A percentile compares a stretch with the other conserved stretches of the same genome.
phyloP scores from a whole-genome alignment of 2,888 invertebrate species.

The Malacosoma neustria region DNA sequence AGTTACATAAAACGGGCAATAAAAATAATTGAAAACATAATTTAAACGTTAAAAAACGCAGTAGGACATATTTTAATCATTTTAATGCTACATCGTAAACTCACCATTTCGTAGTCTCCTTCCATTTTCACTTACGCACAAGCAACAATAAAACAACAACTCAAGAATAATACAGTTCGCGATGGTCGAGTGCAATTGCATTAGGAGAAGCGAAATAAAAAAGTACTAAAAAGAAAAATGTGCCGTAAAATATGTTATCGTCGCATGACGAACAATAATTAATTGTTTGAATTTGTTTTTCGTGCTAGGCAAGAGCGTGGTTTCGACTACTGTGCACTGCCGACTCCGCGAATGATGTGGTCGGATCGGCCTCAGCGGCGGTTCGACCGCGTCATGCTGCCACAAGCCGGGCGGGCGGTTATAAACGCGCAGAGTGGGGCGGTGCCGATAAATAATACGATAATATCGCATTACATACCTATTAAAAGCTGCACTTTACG shows the following conservation, averaged over 20 bases:
- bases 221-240: constrained; percentile 55
- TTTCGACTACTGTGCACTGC: constrained; percentile 23
- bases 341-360: constrained; percentile 38
- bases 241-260: constrained; percentile 65
- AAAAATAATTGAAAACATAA: no score
- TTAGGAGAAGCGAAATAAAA: constrained; percentile 64
- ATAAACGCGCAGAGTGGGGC: constrained; percentile 40
- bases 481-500: constrained; percentile 56
- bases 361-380: constrained; percentile 8
- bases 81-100: constrained; percentile 31
- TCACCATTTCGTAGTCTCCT: constrained; percentile 44
- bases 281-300: constrained; percentile 49
- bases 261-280: constrained; percentile 56
- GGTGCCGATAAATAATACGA: constrained; percentile 49
- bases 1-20: no score
- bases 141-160: constrained; percentile 48
- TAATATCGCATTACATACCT: constrained; percentile 55
- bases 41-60: no score
- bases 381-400: constrained; percentile 1
- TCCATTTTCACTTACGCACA: constrained; percentile 56
- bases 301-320: constrained; percentile 24
- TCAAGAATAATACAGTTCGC: constrained; percentile 50
- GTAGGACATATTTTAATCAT: no score
- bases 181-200: constrained; percentile 67
- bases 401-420: constrained; percentile 41